These are phyloP conservation scores for Pteronura brasiliensis DNA, from an alignment of 2,113 vertebrate species.

Conservation along the genomic window DNA sequence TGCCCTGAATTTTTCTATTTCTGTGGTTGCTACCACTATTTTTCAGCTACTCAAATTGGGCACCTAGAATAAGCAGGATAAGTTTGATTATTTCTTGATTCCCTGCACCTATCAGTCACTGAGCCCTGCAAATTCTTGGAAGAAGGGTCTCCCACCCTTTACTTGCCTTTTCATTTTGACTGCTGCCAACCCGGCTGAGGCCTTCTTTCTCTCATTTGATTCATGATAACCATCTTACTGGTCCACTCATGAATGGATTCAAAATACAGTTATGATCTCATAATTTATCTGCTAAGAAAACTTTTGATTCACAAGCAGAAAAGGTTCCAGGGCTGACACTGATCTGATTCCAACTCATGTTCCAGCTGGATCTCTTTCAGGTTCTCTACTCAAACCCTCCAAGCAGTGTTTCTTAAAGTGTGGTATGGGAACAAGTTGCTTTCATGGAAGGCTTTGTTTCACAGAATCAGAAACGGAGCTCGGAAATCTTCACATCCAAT, in stretches of 20 bases:
- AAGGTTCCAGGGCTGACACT: not conserved
- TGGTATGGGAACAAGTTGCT: not conserved
- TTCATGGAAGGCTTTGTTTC: not conserved
- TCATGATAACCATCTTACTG: not conserved
- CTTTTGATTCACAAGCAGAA: not conserved
- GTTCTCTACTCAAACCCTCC: not conserved
- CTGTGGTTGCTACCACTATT: not conserved
- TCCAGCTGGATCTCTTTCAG: not conserved
- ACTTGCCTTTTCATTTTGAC: not conserved
- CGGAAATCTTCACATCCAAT: not conserved
- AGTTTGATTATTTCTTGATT: not conserved
- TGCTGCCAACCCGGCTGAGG: not conserved
- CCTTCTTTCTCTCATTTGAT: not conserved
- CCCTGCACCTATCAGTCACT: not conserved
- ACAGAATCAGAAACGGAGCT: not conserved
- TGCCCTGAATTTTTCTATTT: constrained; percentile 7
- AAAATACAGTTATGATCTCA: not conserved
- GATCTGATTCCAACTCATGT: not conserved
- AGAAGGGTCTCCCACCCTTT: not conserved
- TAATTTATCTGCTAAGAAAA: not conserved
- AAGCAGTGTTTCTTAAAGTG: not conserved
- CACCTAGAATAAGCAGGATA: not conserved
- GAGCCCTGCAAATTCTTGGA: not conserved
- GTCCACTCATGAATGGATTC: not conserved
- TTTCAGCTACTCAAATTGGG: not conserved